A percentile compares a stretch with the other conserved stretches of the same genome.
These are phyloP conservation scores for Epizoanthus scotinus DNA, from an alignment of 92 coral and sea anemone genomes.

Conservation along the genomic window DNA sequence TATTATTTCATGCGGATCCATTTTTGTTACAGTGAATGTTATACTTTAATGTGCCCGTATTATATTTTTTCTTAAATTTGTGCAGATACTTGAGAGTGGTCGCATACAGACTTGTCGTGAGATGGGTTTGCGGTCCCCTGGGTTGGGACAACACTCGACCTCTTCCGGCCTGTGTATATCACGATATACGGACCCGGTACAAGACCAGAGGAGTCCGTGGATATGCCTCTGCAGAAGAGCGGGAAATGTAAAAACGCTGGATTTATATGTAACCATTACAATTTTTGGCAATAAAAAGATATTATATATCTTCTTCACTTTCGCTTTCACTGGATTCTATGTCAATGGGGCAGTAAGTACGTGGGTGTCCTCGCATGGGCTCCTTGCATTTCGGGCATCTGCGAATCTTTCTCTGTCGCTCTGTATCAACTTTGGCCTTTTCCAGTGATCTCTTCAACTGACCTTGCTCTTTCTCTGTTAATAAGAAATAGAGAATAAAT, in stretches of 20 bases:
- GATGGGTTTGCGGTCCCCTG: neutral
- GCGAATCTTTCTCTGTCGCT: neutral
- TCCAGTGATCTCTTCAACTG: neutral
- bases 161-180: neutral
- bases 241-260: neutral
- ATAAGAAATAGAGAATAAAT: neutral
- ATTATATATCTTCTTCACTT: neutral
- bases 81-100: neutral
- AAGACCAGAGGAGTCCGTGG: constrained; percentile 1
- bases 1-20: neutral
- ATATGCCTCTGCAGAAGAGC: neutral
- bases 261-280: neutral
- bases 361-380: constrained; percentile 13
- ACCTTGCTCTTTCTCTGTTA: neutral
- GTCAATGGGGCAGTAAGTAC: neutral
- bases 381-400: neutral
- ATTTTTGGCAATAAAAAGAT: neutral
- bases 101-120: neutral
- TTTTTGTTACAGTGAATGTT: neutral
- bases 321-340: neutral
- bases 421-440: neutral
- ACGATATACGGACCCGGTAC: neutral
- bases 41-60: neutral
- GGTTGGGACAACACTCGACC: no score
- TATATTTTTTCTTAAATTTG: neutral